Base-by-base conservation (phyloP, 2,113 vertebrate genomes). In the Cyphomyrus discorhynchus region DNA sequence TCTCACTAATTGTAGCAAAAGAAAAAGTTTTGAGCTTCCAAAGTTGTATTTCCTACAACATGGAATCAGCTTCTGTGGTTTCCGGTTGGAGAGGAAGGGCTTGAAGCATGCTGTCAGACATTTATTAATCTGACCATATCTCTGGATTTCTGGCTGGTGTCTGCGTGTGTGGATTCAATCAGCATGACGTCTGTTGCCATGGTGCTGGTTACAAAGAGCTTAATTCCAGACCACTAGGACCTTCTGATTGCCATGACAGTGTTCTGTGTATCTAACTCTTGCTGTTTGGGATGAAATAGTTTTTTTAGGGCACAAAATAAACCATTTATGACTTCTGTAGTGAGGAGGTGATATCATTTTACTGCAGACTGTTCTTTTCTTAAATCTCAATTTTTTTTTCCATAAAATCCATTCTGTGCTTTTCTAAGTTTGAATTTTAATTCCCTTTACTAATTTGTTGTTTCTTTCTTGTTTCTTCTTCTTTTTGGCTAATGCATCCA, bases 141-240 rank as follows among this genome's bases (percentile, higher is more conserved):
- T 92, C 66, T 90, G 77, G 84, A 89, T 89, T 84, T 91, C 47
- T 88, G 89, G 89, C 85, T 89, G 90, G 88, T 91, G 89, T 89
- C 83, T 56, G 66, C 88, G 88, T 90, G 80, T 89, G 80, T 86
- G 83, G 53, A 90, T 90, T 92, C 91, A 91, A 92, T 91, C 91
- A 91, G 90, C 90, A 90, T 92, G 91, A 92, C 89, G 92, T 92
- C 91, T 90, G 92, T 94, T 94, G 93, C 92, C 92, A 94, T 94
- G 92, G 92, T 89, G 88, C 91, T 88, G 77, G 88, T 91, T 92
- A 89, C 91, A 91, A 91, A 91, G 91, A 92, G 90, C 91, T 92
- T 93, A 90, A 92, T 92, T 92, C 90, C 91, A 92, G 87, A 91
- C 90, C 90, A 90, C 91, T 91, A 90, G 88, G 88, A 92, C 87